Evolutionary conservation across 1,140 invertebrate genomes (phyloP).

Genomic region (Metaphire vulgaris): DNA sequence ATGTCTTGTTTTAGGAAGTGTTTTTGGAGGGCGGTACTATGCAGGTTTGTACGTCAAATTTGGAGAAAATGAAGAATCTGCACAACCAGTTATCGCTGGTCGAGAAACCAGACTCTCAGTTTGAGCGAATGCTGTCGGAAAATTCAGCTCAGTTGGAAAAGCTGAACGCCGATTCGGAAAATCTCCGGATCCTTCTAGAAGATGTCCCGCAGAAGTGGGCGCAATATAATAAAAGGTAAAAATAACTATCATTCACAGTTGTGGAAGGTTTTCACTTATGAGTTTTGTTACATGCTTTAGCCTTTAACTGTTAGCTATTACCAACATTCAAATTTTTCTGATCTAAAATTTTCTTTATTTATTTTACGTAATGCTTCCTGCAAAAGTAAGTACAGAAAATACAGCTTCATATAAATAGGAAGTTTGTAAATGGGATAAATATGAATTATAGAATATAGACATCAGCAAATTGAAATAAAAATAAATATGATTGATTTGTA

Average conservation of each 20-base stretch:
- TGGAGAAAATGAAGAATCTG: background rate
- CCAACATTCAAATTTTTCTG: too few species aligned
- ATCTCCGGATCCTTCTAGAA: background rate
- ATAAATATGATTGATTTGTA: too few species aligned
- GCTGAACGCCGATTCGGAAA: background rate
- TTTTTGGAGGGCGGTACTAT: background rate
- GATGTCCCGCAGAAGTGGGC: background rate
- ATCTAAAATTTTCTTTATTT: too few species aligned
- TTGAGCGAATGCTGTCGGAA: background rate
- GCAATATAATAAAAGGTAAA: background rate
- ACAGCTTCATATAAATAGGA: too few species aligned
- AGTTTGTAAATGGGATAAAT: too few species aligned
- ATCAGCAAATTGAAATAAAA: too few species aligned
- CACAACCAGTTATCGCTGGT: background rate
- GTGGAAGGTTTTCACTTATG: background rate
- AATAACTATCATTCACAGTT: too few species aligned
- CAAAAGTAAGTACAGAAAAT: too few species aligned
- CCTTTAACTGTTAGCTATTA: too few species aligned
- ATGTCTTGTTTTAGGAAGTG: background rate
- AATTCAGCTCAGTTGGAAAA: background rate
- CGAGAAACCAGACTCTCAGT: background rate
- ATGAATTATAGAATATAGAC: too few species aligned
- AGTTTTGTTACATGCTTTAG: too few species aligned
- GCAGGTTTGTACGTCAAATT: background rate
- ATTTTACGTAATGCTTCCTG: too few species aligned